Evolutionary conservation across 2,797 vertebrate genomes (phyloP), one percentile per base, ranked within the genome.

Genomic region (Tapera naevia): DNA sequence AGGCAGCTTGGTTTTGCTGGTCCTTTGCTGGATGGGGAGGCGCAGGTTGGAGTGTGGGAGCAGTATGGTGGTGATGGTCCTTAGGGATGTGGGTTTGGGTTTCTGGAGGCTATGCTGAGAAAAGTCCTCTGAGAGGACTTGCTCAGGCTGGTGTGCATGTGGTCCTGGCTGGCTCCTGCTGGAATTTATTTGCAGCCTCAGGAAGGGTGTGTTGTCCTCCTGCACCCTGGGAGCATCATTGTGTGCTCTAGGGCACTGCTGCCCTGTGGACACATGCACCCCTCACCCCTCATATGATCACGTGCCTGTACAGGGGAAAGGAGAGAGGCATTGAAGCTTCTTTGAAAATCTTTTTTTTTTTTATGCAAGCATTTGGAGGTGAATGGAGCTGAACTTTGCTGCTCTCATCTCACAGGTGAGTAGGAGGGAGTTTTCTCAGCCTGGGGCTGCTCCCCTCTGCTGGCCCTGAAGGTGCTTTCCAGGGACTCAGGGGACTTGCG

Each of bases 221-320:
- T 50, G 80, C 6, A 2, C 19, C 60, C 39, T 18, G 51, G 58
- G n/a, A 32, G 56, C 70, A 27, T n/a, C 4, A 2, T 2, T 27
- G n/a, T 60, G 17, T 70, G 70, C 48, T 48, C 0, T 19, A 17
- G 1, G 11, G 48, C 13, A 70, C 60, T 4, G 1, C 37, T 48
- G 25, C 48, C 62, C 75, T 27, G 6, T 2, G 25, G 41, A 17
- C 28, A 45, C 17, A 13, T 0, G 0, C 37, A n/a, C 13, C 19
- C 7, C 17, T 8, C 39, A 15, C 46, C 19, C 7, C 17, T 8
- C 39, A 15, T 46, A 23, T 8, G 57, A 50, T 70, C 41, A 13
- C 5, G 0, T 33, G 10, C 13, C 33, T 2, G 2, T 45, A 10
- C 8, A 9, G 9, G 17, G 53, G 3, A 13, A 27, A 73, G 67